phyloP scores from a whole-genome alignment of 2,888 invertebrate species.

The Dasysyrphus albostriatus region DNA sequence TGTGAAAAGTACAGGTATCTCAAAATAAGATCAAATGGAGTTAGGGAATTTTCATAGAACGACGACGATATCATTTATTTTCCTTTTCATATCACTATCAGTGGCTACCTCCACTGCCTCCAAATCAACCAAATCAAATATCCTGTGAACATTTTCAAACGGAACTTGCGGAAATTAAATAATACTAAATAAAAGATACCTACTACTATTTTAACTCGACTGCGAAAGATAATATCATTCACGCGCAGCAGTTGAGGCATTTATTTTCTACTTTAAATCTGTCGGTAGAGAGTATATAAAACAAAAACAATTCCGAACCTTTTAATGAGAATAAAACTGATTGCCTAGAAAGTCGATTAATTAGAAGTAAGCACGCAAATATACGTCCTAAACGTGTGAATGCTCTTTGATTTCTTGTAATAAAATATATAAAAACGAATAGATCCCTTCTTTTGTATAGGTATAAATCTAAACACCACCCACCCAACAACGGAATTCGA shows the following conservation, averaged over 20 bases:
- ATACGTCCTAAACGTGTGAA: constrained; percentile 57
- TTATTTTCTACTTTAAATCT: background rate
- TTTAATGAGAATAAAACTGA: constrained; percentile 65
- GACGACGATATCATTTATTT: background rate
- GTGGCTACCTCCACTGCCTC: background rate
- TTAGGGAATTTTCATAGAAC: too few relatives aligned
- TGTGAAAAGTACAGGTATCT: too few relatives aligned
- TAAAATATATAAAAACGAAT: background rate
- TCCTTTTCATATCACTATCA: background rate
- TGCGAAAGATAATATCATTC: constrained; percentile 56
- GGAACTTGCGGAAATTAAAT: constrained; percentile 68
- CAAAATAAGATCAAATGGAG: too few relatives aligned
- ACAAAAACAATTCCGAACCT: constrained; percentile 61
- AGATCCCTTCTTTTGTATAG: background rate
- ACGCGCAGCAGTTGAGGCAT: constrained; percentile 30
- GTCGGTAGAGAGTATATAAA: constrained; percentile 4
- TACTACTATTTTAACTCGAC: constrained; percentile 22
- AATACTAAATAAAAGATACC: constrained; percentile 36
- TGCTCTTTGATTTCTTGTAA: constrained; percentile 61
- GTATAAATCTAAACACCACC: constrained; percentile 22
- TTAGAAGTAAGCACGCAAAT: constrained; percentile 72
- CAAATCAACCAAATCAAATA: constrained; percentile 41
- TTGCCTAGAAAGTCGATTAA: constrained; percentile 71
- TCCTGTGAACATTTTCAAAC: constrained; percentile 43
- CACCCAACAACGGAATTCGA: constrained; percentile 54